Percentiles rank a stretch among this genome's conserved stretches.
Conservation (phyloP, 2,797 vertebrate genomes). For the Novumbra hubbsi region DNA sequence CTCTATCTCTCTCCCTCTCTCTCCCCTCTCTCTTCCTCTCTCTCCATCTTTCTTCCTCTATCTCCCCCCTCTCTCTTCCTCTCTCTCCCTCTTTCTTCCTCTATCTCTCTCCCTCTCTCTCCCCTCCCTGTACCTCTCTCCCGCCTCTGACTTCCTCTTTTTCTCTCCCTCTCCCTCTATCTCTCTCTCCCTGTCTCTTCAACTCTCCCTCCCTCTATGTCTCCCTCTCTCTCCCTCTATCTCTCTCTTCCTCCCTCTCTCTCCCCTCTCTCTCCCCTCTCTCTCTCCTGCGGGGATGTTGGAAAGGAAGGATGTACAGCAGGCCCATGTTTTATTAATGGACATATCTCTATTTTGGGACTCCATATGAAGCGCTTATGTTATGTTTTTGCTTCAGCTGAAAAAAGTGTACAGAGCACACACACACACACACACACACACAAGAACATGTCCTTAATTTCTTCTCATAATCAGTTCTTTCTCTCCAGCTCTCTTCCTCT, state of each 20-base stretch:
- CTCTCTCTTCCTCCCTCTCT: constrained; percentile 4
- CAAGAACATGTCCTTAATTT: background rate
- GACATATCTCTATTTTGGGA: constrained; percentile 58
- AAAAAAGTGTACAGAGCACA: constrained; percentile 33
- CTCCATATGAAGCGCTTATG: constrained; percentile 28
- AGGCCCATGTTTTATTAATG: constrained; percentile 71
- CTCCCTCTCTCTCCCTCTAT: constrained; percentile 35
- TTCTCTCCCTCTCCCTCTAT: constrained; percentile 11
- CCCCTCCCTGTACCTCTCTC: constrained; percentile 18
- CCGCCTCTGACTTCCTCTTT: constrained; percentile 35
- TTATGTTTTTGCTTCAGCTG: constrained; percentile 31
- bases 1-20: constrained; percentile 30
- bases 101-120: too few relatives aligned
- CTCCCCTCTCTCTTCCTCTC: constrained; percentile 19
- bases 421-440: constrained; percentile 14
- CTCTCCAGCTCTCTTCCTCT: background rate
- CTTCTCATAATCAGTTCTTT: background rate
- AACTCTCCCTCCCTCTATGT: constrained; percentile 26
- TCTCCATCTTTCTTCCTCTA: background rate
- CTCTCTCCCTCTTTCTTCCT: too few relatives aligned
- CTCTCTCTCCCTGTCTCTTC: constrained; percentile 30
- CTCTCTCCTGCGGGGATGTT: constrained; percentile 45
- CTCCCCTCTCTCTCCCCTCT: background rate
- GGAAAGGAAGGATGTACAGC: constrained; percentile 56
- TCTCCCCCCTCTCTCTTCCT: constrained; percentile 17